phyloP scores from a whole-genome alignment of 2,113 vertebrate genomes.

The Pardalotus punctatus region DNA sequence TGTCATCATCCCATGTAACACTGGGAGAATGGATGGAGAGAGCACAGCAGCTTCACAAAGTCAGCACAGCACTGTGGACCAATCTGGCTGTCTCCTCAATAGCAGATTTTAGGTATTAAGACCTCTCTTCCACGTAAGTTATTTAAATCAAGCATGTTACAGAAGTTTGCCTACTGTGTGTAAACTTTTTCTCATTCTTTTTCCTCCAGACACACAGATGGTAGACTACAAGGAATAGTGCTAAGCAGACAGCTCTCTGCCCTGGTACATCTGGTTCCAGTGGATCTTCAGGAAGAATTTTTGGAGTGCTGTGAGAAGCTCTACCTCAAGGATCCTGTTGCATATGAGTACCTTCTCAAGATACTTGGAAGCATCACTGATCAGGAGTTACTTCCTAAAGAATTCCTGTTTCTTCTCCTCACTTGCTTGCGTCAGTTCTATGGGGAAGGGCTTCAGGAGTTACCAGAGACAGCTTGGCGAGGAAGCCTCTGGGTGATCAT shows the following conservation, averaged over 20 bases:
- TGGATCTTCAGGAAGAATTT: constrained; percentile 78
- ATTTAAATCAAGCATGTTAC: not conserved
- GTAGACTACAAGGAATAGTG: constrained; percentile 81
- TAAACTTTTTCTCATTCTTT: not conserved
- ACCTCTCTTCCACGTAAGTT: not conserved
- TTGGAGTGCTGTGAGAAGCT: constrained; percentile 82
- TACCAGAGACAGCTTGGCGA: constrained; percentile 72
- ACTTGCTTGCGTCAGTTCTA: constrained; percentile 85
- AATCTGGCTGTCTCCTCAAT: constrained; percentile 81
- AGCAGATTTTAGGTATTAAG: constrained; percentile 85
- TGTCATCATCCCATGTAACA: constrained; percentile 83
- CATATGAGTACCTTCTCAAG: constrained; percentile 81
- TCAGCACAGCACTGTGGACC: constrained; percentile 85
- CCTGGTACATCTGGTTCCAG: constrained; percentile 83
- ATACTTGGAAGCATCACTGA: constrained; percentile 76
- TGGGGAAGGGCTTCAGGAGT: constrained; percentile 71
- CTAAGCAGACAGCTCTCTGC: constrained; percentile 82
- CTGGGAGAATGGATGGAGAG: constrained; percentile 89
- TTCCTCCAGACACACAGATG: constrained; percentile 78
- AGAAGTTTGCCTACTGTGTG: not conserved
- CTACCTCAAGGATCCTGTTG: constrained; percentile 68
- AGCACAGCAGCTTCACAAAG: constrained; percentile 85
- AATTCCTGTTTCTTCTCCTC: constrained; percentile 79
- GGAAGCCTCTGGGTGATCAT: constrained; percentile 93
- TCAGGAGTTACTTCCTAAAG: constrained; percentile 79